Percentiles rank a stretch among this genome's conserved stretches.
These are phyloP conservation scores for Halcyon badia DNA, from an alignment of 2,797 vertebrate species.

Conservation along the genomic window DNA sequence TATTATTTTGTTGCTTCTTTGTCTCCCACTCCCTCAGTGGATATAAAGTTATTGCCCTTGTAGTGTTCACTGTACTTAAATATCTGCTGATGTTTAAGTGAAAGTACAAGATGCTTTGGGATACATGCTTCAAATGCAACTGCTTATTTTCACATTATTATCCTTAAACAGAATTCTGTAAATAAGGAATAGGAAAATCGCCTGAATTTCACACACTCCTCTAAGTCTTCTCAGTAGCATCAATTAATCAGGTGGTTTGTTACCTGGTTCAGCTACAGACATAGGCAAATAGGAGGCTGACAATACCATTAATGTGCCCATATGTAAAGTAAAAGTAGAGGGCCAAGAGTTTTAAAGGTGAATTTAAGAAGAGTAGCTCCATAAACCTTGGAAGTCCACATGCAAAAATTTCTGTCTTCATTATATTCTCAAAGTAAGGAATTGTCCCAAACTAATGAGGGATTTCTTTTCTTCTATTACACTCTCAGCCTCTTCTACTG, in stretches of 20 bases:
- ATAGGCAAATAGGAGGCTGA: background rate
- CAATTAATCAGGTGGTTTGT: background rate
- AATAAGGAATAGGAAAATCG: background rate
- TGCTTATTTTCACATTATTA: background rate
- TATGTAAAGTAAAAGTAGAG: background rate
- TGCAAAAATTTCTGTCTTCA: background rate
- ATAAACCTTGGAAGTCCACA: background rate
- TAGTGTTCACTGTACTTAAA: background rate
- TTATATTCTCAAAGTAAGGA: background rate
- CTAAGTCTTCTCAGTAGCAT: background rate
- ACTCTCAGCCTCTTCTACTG: background rate
- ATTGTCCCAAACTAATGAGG: background rate
- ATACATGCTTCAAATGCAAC: background rate
- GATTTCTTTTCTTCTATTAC: background rate
- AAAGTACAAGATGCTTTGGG: background rate
- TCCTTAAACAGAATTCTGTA: background rate
- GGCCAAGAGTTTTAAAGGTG: background rate
- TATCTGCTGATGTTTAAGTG: background rate
- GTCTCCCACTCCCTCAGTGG: background rate
- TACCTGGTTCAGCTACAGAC: background rate
- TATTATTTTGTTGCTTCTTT: background rate
- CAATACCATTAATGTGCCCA: background rate
- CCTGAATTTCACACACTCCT: background rate
- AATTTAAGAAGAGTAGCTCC: background rate
- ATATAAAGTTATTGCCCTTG: background rate